These are phyloP conservation scores for Pararge aegeria DNA, from an alignment of 1,140 invertebrate genomes.

Conservation along the genomic window DNA sequence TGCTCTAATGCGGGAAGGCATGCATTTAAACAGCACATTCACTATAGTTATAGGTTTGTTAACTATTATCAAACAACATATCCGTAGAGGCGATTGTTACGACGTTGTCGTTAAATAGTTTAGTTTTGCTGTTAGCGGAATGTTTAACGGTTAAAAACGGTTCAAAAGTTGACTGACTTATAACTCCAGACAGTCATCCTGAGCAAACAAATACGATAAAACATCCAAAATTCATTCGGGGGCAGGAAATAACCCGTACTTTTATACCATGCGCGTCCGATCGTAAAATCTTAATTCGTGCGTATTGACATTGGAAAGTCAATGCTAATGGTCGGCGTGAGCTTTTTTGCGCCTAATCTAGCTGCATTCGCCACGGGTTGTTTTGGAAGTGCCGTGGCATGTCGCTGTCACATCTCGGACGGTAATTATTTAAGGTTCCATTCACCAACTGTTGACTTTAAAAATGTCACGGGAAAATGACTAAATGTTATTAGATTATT, in stretches of 20 bases:
- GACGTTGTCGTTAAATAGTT: no score
- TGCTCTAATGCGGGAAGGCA: no score
- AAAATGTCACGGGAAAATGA: slow-evolving; percentile 33
- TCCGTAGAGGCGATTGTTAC: no score
- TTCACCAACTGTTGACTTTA: slow-evolving; percentile 47
- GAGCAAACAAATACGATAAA: not conserved
- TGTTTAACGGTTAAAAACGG: no score
- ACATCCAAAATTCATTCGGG: not conserved
- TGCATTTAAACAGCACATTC: no score
- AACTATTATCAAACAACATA: no score
- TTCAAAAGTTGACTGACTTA: no score
- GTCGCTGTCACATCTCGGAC: slow-evolving; percentile 62
- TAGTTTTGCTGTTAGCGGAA: no score
- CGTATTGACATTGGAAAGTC: slow-evolving; percentile 74
- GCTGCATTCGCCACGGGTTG: slow-evolving; percentile 67
- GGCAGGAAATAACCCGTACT: slow-evolving; percentile 13
- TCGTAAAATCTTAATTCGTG: slow-evolving; percentile 69
- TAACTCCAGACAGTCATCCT: no score
- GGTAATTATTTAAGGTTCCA: slow-evolving; percentile 68
- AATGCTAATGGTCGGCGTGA: slow-evolving; percentile 67
- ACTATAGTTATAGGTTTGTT: no score
- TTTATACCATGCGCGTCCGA: slow-evolving; percentile 31
- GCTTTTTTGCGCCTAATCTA: slow-evolving; percentile 71
- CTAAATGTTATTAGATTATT: not conserved
- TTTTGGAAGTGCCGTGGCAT: slow-evolving; percentile 66